phyloP scores from a whole-genome alignment of 1,140 invertebrate species.

The Vanessa tameamea region DNA sequence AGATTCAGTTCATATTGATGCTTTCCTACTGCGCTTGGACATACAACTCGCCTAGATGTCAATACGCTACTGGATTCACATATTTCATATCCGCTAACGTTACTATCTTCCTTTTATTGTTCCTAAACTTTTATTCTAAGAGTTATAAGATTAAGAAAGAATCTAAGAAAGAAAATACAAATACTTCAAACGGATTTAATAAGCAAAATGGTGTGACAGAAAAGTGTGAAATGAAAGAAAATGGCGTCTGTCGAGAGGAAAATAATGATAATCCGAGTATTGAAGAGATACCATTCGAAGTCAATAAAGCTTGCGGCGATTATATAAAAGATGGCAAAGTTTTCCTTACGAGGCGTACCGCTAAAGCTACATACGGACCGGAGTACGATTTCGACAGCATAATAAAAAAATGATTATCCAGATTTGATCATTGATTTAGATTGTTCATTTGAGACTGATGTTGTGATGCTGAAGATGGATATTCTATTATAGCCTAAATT shows the following conservation, averaged over 20 bases:
- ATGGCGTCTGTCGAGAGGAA: constrained; percentile 44
- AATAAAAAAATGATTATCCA: constrained; percentile 71
- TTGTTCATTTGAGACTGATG: constrained; percentile 64
- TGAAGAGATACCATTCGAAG: constrained; percentile 57
- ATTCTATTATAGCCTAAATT: constrained; percentile 44
- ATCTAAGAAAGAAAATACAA: constrained; percentile 51
- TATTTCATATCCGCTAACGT: constrained; percentile 86
- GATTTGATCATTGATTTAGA: constrained; percentile 33
- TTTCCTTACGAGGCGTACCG: constrained; percentile 60
- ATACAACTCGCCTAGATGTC: constrained; percentile 86
- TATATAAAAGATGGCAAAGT: constrained; percentile 61
- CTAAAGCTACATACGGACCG: constrained; percentile 52
- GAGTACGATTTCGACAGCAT: constrained; percentile 62
- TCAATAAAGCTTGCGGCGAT: constrained; percentile 60
- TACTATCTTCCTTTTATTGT: constrained; percentile 90
- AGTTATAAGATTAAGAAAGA: constrained; percentile 83
- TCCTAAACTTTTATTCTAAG: constrained; percentile 92
- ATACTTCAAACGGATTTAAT: constrained; percentile 77
- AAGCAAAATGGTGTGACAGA: constrained; percentile 47
- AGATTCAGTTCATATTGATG: constrained; percentile 89
- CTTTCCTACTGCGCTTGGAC: constrained; percentile 86
- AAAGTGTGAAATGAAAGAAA: constrained; percentile 45
- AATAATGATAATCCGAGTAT: constrained; percentile 43
- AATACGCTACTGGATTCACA: constrained; percentile 85
- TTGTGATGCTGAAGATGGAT: constrained; percentile 59